Evolutionary conservation across 2,797 vertebrate species (phyloP), one percentile per base, ranked within the genome.

Genomic region (Remorina albescens): DNA sequence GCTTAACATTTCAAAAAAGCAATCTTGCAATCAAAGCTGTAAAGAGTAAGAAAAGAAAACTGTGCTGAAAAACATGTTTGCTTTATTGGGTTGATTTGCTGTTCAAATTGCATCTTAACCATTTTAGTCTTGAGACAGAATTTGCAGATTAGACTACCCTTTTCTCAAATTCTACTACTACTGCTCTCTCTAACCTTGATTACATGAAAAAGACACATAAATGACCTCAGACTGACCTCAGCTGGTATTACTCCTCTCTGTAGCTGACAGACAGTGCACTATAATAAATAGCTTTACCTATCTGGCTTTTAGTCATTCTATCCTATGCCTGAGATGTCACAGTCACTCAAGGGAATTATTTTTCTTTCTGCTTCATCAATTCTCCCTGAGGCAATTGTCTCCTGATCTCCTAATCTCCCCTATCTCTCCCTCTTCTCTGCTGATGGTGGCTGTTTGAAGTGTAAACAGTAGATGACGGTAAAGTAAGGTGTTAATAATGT

Each of bases 231-330:
- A 78, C 73, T 55, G 44, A 66, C 68, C 67, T 78, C 42, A 59
- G 74, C 68, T 47, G n/a, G 57, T 66, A 36, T 74, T 71, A 36
- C 63, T 21, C 59, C 30, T 12, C 36, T 66, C 26, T 67, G 71
- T 60, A 57, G 66, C 66, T 74, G 74, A 80, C 81, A 80, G 46
- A 84, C 39, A 61, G 30, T 19, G 10, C 44, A 42, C 61, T 53
- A 28, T 83, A 71, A 89, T 79, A 78, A 86, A 86, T 86, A 62
- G 49, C 74, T 69, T 60, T 66, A 69, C 71, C 66, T 81, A 61
- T 72, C 50, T 6, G 11, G 51, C 72, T 39, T 39, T 67, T n/a
- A 55, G 46, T 85, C 34, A 32, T 65, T 71, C 58, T 37, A 75
- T 81, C 69, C 74, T 62, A 80, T 5, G n/a, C 36, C 54, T 78